These are phyloP conservation scores for Amblyjoppa proteus DNA, from an alignment of 2,888 invertebrate species.

Conservation along the genomic window DNA sequence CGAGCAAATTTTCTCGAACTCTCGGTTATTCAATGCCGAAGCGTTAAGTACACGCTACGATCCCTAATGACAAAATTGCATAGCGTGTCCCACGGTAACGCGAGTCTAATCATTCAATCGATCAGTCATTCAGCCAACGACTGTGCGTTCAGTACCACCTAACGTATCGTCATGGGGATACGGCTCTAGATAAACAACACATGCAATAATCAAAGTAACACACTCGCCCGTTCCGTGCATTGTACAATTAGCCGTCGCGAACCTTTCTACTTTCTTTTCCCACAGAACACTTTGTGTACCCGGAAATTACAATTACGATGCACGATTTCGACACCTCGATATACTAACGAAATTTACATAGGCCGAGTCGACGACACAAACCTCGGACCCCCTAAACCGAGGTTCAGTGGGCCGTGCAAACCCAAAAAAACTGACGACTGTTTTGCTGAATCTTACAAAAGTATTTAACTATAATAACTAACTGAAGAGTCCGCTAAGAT, in stretches of 20 bases:
- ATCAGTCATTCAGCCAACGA: slow-evolving; percentile 33
- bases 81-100: background rate
- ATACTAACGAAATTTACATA: slow-evolving; percentile 12
- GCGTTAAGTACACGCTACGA: background rate
- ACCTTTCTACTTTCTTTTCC: slow-evolving; percentile 23
- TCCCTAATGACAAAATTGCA: slow-evolving; percentile 10
- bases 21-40: background rate
- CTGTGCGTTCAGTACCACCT: background rate
- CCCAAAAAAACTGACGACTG: no score
- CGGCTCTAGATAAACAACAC: background rate
- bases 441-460: no score
- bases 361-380: background rate
- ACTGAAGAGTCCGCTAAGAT: background rate
- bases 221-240: slow-evolving; percentile 24
- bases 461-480: background rate
- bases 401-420: no score
- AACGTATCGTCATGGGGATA: background rate
- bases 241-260: slow-evolving; percentile 24
- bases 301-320: background rate
- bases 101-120: slow-evolving; percentile 45
- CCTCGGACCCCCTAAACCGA: no score
- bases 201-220: background rate
- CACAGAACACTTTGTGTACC: background rate
- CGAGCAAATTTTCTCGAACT: background rate
- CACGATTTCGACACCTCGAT: slow-evolving; percentile 15